Conservation (phyloP, 2,888 invertebrate species). For the Drosophila meridionalis region DNA sequence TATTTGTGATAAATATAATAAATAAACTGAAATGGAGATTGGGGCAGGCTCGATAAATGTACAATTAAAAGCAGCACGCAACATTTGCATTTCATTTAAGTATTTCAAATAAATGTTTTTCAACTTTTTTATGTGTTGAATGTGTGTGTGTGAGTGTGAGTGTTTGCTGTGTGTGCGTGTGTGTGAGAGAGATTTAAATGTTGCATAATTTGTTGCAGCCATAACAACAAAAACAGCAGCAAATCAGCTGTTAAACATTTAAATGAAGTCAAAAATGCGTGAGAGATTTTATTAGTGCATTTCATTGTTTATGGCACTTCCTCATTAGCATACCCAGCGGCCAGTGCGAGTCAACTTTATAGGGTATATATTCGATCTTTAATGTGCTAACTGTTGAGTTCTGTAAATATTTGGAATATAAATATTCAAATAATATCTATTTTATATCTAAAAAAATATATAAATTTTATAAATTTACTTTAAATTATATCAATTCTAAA, state of each 20-base stretch:
- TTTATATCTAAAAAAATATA: too few species aligned
- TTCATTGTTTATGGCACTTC: conserved; percentile 56
- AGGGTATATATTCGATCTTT: neutral
- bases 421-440: too few species aligned
- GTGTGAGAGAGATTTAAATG: conserved; percentile 19
- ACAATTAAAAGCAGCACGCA: conserved; percentile 36
- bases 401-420: neutral
- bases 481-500: too few species aligned
- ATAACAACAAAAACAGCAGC: conserved; percentile 32
- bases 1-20: neutral
- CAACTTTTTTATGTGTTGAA: neutral
- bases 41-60: neutral
- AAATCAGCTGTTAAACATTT: conserved; percentile 58
- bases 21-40: neutral
- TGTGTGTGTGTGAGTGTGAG: neutral
- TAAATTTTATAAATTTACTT: too few species aligned
- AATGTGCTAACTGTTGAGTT: neutral
- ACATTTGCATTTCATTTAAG: conserved; percentile 31
- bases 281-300: conserved; percentile 70
- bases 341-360: neutral
- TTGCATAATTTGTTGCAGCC: conserved; percentile 41
- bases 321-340: conserved; percentile 7
- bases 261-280: conserved; percentile 70
- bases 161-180: neutral
- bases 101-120: conserved; percentile 19